Evolutionary conservation across 1,140 invertebrate species (phyloP), one percentile per base, ranked within the genome.

Genomic region (Zaprionus tsacasi): DNA sequence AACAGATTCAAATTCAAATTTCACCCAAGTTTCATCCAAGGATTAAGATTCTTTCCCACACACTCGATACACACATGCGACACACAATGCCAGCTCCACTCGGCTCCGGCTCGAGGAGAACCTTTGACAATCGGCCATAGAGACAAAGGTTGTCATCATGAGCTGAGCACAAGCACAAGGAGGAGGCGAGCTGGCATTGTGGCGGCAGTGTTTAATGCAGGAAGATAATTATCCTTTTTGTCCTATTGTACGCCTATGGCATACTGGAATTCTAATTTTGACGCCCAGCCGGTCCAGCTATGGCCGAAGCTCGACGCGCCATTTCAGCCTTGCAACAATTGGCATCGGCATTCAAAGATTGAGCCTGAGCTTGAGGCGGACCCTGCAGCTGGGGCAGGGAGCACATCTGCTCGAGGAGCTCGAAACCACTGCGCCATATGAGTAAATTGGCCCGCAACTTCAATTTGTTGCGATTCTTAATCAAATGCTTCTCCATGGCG

Each of bases 371-470:
- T 4, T 66, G 36, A 0, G 50, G 40, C n/a, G 13, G 59, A 17
- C 25, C 48, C 17, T 90, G 61, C 25, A 90, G 48, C 57, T 82
- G 80, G 5, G 86, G 85, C 55, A 89, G 25, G 11, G 67, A 70
- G 45, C 81, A 69, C 43, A 92, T 70, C 59, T 92, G 87, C 17
- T 92, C 82, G 30, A 93, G 89, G 12, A 95, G 93, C 74, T 95
- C 93, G 30, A 88, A 80, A 6, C 93, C 94, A 55, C 91, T 91
- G 56, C 85, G 91, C 94, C 94, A 95, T 2, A 93, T 82, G 38
- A 94, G 66, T 36, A 94, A 59, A 30, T 93, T 80, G 33, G 94
- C 93, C 4, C 86, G 85, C 40, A 91, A 61, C 57, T 85, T 88
- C 57, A 92, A 78, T 38, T 92, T 92, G 40, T 78, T 73, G 38